Evolutionary conservation across 2,888 invertebrate genomes (phyloP).

Genomic region (Elmis aenea): DNA sequence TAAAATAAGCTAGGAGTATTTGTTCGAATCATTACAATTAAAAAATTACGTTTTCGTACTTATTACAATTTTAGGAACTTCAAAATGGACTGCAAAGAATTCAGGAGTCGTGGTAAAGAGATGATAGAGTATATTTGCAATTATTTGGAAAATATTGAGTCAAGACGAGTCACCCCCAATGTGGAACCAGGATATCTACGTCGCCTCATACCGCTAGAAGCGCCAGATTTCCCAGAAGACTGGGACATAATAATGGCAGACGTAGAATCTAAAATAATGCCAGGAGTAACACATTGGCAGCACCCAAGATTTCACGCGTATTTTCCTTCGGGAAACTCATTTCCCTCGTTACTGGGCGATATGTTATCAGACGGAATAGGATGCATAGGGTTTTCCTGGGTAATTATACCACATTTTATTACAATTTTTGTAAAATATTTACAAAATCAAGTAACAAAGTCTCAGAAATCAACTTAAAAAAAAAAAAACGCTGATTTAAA

Average conservation of each 20-base stretch:
- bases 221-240: slow-evolving; percentile 75
- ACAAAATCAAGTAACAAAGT: too few relatives aligned
- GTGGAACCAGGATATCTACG: slow-evolving; percentile 88
- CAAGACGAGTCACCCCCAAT: slow-evolving; percentile 78
- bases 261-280: slow-evolving; percentile 87
- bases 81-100: slow-evolving; percentile 87
- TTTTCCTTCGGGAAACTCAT: slow-evolving; percentile 97
- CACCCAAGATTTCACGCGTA: slow-evolving; percentile 98
- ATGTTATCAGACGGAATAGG: slow-evolving; percentile 95
- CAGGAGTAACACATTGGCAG: slow-evolving; percentile 97
- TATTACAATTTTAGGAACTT: too few relatives aligned
- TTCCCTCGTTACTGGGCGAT: slow-evolving; percentile 93
- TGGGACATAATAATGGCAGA: slow-evolving; percentile 88
- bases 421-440: too few relatives aligned
- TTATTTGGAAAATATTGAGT: slow-evolving; percentile 76
- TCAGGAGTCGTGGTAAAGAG: slow-evolving; percentile 79
- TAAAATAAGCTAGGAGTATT: too few relatives aligned
- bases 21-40: too few relatives aligned
- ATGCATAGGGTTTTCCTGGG: slow-evolving; percentile 98
- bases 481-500: too few relatives aligned
- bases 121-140: slow-evolving; percentile 94
- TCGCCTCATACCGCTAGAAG: slow-evolving; percentile 69
- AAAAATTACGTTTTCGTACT: too few relatives aligned
- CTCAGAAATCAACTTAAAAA: too few relatives aligned
- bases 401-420: too few relatives aligned